These are phyloP conservation scores for Apotomis capreana DNA, from an alignment of 2,888 invertebrate species.

Conservation along the genomic window DNA sequence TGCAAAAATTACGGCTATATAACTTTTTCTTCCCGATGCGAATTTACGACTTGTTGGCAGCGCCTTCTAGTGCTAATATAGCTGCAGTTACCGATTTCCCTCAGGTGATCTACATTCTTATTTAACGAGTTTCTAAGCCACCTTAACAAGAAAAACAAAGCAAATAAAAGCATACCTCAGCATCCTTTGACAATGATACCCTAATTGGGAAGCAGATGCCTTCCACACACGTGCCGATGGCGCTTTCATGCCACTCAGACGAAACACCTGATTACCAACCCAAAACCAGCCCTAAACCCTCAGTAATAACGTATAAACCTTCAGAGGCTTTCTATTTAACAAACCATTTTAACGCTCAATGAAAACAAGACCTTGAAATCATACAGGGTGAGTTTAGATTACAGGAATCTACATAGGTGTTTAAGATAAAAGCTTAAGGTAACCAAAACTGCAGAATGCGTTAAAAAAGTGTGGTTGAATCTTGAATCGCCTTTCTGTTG, in stretches of 20 bases:
- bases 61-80: too few species aligned
- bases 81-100: too few species aligned
- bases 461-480: conserved; percentile 36
- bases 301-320: neutral
- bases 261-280: neutral
- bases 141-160: conserved; percentile 21
- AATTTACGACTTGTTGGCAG: too few species aligned
- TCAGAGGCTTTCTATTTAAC: neutral
- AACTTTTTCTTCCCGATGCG: too few species aligned
- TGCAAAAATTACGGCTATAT: too few species aligned
- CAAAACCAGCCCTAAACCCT: conserved; percentile 1
- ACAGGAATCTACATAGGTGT: neutral
- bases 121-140: neutral
- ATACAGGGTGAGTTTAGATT: neutral
- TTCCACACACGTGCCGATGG: conserved; percentile 62
- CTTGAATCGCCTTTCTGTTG: conserved; percentile 15
- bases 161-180: conserved; percentile 12
- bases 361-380: neutral
- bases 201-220: conserved; percentile 70
- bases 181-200: conserved; percentile 38
- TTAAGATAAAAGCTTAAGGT: conserved; percentile 1
- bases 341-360: neutral
- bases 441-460: conserved; percentile 25
- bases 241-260: conserved; percentile 47
- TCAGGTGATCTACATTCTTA: too few species aligned